Conservation (phyloP, 2,888 invertebrate species). For the Lasius platythorax region DNA sequence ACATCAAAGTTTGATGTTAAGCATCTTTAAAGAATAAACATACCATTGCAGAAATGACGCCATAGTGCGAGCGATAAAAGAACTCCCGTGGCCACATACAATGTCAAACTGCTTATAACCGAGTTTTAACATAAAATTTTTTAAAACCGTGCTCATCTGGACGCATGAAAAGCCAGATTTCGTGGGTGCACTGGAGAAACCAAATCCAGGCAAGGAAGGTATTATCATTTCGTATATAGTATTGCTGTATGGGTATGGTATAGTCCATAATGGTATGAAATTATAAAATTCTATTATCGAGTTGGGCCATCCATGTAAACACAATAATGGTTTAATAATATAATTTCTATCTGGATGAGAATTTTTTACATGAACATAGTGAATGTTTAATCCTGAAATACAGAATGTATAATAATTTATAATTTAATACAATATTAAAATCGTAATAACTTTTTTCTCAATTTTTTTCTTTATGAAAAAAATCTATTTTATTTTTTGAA, state of each 20-base stretch:
- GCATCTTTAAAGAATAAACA: too few relatives aligned
- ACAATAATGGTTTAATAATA: constrained; percentile 87
- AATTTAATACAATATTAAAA: not conserved
- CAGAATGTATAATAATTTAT: too few relatives aligned
- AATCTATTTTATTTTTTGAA: too few relatives aligned
- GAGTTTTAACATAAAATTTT: constrained; percentile 87
- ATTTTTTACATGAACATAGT: constrained; percentile 90
- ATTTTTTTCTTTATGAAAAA: not conserved
- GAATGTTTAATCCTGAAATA: constrained; percentile 89
- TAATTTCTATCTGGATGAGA: constrained; percentile 51
- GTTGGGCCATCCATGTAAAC: constrained; percentile 92
- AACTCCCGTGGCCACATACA: too few relatives aligned
- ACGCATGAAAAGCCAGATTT: constrained; percentile 81
- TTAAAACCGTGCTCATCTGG: constrained; percentile 85
- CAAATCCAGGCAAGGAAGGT: constrained; percentile 91
- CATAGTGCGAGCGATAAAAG: too few relatives aligned
- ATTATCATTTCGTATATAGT: constrained; percentile 89
- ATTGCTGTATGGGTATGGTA: constrained; percentile 85
- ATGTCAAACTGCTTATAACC: constrained; percentile 81
- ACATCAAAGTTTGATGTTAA: too few relatives aligned
- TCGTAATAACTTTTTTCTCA: not conserved
- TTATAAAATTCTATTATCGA: constrained; percentile 93
- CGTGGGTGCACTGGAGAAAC: constrained; percentile 87
- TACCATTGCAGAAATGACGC: too few relatives aligned
- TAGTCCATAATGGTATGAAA: too few relatives aligned